phyloP scores from a whole-genome alignment of 2,113 vertebrate genomes.

The Columba janthina region DNA sequence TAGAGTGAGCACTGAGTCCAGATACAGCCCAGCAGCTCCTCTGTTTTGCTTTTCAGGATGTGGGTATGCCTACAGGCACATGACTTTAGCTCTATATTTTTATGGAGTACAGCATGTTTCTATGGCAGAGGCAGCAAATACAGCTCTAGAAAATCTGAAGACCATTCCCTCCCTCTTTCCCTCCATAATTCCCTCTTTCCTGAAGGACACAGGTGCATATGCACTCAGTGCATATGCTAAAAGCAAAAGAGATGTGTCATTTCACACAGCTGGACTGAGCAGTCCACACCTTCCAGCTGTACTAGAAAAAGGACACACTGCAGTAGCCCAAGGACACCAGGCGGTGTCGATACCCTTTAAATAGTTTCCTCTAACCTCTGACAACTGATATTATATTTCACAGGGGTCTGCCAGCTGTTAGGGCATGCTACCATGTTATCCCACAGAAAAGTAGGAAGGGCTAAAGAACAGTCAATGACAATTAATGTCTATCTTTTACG shows the following conservation, averaged over 20 bases:
- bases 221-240: background rate
- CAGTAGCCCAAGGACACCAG: background rate
- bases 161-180: background rate
- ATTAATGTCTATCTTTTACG: background rate
- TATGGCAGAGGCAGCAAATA: background rate
- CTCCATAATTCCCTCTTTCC: background rate
- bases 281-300: background rate
- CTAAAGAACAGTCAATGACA: background rate
- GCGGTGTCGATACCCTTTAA: background rate
- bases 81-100: background rate
- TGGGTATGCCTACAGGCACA: background rate
- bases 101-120: background rate
- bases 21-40: background rate
- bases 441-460: background rate
- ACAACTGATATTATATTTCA: background rate
- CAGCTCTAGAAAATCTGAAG: background rate
- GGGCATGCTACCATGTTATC: background rate
- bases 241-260: background rate
- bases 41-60: background rate
- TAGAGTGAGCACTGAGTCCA: background rate
- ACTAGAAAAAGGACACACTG: background rate
- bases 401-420: background rate
- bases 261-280: background rate
- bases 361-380: background rate
- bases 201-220: accelerated